Evolutionary conservation across 2,888 invertebrate genomes (phyloP).

Genomic region (Auanema freiburgensis): DNA sequence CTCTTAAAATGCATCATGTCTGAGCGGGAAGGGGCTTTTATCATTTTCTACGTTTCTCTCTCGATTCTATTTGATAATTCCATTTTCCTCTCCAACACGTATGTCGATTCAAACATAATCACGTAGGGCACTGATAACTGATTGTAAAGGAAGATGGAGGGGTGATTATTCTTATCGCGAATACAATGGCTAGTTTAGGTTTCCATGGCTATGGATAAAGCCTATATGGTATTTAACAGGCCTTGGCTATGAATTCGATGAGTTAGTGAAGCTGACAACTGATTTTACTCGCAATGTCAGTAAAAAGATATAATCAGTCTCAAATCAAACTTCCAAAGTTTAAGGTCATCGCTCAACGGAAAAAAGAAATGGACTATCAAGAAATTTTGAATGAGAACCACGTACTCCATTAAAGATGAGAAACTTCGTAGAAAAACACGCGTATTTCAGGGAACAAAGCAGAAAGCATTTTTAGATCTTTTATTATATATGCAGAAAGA

Average conservation of each 20-base stretch:
- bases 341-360: conserved; percentile 21
- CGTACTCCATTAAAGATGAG: not conserved
- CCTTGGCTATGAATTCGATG: conserved; percentile 58
- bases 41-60: too few relatives aligned
- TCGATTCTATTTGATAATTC: too few relatives aligned
- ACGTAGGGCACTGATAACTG: too few relatives aligned
- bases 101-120: too few relatives aligned
- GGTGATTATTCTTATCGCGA: too few relatives aligned
- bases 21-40: too few relatives aligned
- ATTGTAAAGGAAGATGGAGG: too few relatives aligned
- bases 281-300: conserved; percentile 44
- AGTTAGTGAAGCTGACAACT: conserved; percentile 31
- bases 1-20: too few relatives aligned
- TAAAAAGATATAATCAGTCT: conserved; percentile 1
- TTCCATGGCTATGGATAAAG: conserved; percentile 65
- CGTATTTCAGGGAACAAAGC: conserved; percentile 15
- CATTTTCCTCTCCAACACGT: too few relatives aligned
- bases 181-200: conserved; percentile 5
- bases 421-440: not conserved
- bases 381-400: conserved; percentile 5
- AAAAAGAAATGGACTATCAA: conserved; percentile 39
- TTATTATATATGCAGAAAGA: conserved; percentile 65
- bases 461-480: conserved; percentile 67
- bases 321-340: not conserved
- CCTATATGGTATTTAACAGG: conserved; percentile 71